Conservation (phyloP, 1,140 invertebrate species). For the Caenorhabditis tropicalis region DNA sequence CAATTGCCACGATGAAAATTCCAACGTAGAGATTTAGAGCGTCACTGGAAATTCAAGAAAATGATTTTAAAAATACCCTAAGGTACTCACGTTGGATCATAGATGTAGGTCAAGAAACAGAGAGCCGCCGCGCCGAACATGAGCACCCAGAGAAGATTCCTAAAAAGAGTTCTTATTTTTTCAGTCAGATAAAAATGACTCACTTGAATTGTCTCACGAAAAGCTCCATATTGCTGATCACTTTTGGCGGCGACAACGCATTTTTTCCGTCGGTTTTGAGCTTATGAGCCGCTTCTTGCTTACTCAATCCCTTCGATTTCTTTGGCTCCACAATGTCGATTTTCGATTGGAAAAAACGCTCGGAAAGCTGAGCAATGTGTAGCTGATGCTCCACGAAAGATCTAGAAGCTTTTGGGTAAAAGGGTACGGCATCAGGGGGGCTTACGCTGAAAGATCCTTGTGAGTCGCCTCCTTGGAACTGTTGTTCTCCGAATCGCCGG, state of each 20-base stretch:
- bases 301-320: conserved; percentile 42
- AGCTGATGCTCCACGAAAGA: conserved; percentile 53
- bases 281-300: conserved; percentile 39
- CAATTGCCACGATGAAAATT: conserved; percentile 54
- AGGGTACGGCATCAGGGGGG: not conserved
- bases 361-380: conserved; percentile 40
- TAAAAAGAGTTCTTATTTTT: too few relatives aligned
- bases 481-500: not conserved
- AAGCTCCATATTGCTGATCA: conserved; percentile 51
- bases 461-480: conserved; percentile 6
- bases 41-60: conserved; percentile 26
- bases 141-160: conserved; percentile 56
- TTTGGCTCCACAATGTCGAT: conserved; percentile 33
- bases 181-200: not conserved
- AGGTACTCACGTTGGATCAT: conserved; percentile 47
- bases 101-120: conserved; percentile 54
- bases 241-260: conserved; percentile 54
- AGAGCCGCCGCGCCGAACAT: conserved; percentile 53
- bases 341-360: conserved; percentile 27
- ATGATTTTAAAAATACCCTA: not conserved
- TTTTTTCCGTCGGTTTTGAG: conserved; percentile 51
- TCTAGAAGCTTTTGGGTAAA: not conserved
- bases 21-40: conserved; percentile 55
- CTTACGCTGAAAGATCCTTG: conserved; percentile 5
- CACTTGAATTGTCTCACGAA: conserved; percentile 53